Evolutionary conservation across 92 coral and sea anemone species (phyloP).

Genomic region (Virgularia gustaviana): DNA sequence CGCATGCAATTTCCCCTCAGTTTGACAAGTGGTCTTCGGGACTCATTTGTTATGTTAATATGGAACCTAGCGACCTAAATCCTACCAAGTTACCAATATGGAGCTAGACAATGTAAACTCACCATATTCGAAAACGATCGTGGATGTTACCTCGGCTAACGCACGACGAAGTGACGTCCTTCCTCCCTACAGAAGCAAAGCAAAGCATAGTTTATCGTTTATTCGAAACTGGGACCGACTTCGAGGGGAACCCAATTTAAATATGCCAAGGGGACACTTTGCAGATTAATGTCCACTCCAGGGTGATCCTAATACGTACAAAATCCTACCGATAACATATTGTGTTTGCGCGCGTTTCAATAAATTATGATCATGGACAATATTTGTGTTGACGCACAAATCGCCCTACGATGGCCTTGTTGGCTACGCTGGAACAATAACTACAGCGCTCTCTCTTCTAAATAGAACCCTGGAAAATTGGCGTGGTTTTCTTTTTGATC

Average conservation of each 20-base stretch:
- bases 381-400: conserved; percentile 17
- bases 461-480: conserved; percentile 3
- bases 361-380: no score
- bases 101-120: conserved; percentile 3
- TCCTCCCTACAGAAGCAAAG: no score
- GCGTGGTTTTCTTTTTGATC: conserved; percentile 64
- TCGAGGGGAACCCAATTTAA: no score
- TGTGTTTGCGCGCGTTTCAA: conserved; percentile 16
- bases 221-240: no score
- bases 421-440: no score
- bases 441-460: no score
- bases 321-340: conserved; percentile 29
- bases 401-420: not conserved
- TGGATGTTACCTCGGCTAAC: no score
- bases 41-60: conserved; percentile 31
- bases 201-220: no score
- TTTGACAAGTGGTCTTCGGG: conserved; percentile 22
- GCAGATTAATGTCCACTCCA: not conserved
- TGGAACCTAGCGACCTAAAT: conserved; percentile 8
- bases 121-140: no score
- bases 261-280: conserved; percentile 2
- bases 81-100: conserved; percentile 16
- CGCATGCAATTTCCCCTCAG: conserved; percentile 3
- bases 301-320: not conserved
- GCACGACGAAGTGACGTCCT: no score